Evolutionary conservation across 2,888 invertebrate genomes (phyloP).

Genomic region (Dicyrtomina minuta): DNA sequence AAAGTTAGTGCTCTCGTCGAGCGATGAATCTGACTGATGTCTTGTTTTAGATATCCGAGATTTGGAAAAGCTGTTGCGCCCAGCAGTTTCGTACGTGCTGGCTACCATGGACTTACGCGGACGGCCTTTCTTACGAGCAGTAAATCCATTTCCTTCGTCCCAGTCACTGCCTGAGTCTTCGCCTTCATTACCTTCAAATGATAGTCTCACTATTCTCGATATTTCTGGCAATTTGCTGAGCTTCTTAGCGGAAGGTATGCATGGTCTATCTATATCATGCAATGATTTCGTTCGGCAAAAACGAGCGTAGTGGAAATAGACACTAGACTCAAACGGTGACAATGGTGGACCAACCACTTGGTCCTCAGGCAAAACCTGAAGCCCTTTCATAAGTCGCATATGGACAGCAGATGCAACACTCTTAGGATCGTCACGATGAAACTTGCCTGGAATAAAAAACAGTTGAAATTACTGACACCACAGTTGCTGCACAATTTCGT

Average conservation of each 20-base stretch:
- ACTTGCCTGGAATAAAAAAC: conserved; percentile 46
- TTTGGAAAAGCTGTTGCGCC: no score
- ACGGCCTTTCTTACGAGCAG: not conserved
- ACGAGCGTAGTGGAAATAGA: conserved; percentile 44
- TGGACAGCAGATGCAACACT: conserved; percentile 52
- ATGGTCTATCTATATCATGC: conserved; percentile 28
- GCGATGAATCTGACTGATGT: no score
- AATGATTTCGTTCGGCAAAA: conserved; percentile 47
- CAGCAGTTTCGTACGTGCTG: no score
- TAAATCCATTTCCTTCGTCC: conserved; percentile 1
- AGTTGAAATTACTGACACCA: no score
- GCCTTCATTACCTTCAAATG: not conserved
- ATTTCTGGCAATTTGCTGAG: conserved; percentile 33
- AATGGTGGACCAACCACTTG: conserved; percentile 21
- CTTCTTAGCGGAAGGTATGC: conserved; percentile 38
- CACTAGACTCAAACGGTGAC: conserved; percentile 41
- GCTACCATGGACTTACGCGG: not conserved
- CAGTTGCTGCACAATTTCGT: no score
- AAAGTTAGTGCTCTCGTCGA: no score
- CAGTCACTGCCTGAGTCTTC: not conserved
- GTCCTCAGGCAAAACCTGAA: conserved; percentile 36
- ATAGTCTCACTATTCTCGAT: conserved; percentile 19
- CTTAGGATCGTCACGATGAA: conserved; percentile 46
- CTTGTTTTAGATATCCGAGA: no score
- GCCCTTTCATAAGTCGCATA: conserved; percentile 45